Evolutionary conservation across 2,113 vertebrate genomes (phyloP), one percentile per base, ranked within the genome.

Genomic region (Ellobius talpinus): DNA sequence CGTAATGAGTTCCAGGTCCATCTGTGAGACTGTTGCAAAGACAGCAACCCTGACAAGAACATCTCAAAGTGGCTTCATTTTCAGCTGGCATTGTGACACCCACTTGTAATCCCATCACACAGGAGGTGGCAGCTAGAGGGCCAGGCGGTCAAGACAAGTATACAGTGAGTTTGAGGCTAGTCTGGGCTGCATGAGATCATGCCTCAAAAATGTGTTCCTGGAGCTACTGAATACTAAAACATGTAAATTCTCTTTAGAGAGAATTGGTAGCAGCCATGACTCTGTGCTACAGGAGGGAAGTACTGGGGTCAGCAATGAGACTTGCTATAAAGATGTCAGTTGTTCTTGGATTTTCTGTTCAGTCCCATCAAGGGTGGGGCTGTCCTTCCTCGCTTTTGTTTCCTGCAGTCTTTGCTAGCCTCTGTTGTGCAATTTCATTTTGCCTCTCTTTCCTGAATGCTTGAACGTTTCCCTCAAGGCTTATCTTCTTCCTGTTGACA

Each of bases 401-500:
- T 93, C 39, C 58, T 79, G 47, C 26, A 61, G 13, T 79, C 33
- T 91, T 94, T 85, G 65, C 52, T 93, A 94, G 76, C 42, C n/a
- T 58, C n/a, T n/a, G n/a, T 29, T 88, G 42, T 88, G 82, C 17
- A 45, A 70, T 96, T 87, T 24, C 31, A 58, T 92, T 86, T 94
- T 92, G 29, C n/a, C 58, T 26, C 68, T 90, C 50, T 61, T 93
- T 97, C 74, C 45, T 19, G 87, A 55, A 36, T 52, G 61, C n/a
- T 96, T 85, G 39, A 50, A 93, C 72, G 89, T 86, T 86, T 47
- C 16, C 84, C 61, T 63, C 24, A 92, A 81, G 42, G 9, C 45
- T 91, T 93, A 91, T 79, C 61, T 63, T 86, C 91, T 93, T 91
- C 29, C 86, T 91, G 26, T 91, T 93, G 55, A 12, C 29, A 81